phyloP scores from a whole-genome alignment of 2,888 invertebrate species.

The Camptogramma bilineatum region DNA sequence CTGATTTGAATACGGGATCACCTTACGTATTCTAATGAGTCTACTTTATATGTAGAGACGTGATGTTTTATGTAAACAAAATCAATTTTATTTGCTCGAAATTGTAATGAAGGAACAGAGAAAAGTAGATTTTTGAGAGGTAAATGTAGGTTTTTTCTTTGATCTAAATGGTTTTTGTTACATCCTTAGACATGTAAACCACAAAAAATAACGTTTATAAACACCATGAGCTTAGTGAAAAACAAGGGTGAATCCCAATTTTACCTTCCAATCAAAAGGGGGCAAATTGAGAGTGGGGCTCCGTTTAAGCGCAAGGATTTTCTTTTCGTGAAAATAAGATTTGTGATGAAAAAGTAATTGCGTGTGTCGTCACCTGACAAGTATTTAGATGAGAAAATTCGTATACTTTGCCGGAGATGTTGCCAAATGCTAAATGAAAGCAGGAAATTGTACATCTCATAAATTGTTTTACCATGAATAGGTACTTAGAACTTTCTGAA shows the following conservation, averaged over 20 bases:
- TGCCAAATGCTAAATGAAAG: constrained; percentile 45
- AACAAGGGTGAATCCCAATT: constrained; percentile 39
- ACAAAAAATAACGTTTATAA: constrained; percentile 15
- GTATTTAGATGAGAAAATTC: constrained; percentile 60
- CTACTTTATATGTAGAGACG: no score
- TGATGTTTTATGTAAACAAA: no score
- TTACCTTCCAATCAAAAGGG: constrained; percentile 45
- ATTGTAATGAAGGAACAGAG: no score
- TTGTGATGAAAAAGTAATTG: constrained; percentile 70
- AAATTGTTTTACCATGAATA: background rate
- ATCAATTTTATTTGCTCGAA: no score
- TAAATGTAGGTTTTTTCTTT: no score
- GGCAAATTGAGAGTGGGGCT: constrained; percentile 47
- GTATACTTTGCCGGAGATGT: constrained; percentile 33
- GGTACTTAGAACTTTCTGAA: background rate
- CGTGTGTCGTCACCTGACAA: constrained; percentile 65
- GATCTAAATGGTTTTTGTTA: no score
- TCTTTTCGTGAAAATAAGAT: constrained; percentile 62
- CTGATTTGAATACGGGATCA: no score
- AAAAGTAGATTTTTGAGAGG: no score
- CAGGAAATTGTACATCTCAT: constrained; percentile 87
- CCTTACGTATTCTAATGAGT: no score
- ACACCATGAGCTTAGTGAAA: constrained; percentile 23
- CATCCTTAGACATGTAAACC: background rate
- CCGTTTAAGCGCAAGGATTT: constrained; percentile 58